Base-by-base conservation (phyloP, 2,797 vertebrate genomes). In the Avahi laniger region DNA sequence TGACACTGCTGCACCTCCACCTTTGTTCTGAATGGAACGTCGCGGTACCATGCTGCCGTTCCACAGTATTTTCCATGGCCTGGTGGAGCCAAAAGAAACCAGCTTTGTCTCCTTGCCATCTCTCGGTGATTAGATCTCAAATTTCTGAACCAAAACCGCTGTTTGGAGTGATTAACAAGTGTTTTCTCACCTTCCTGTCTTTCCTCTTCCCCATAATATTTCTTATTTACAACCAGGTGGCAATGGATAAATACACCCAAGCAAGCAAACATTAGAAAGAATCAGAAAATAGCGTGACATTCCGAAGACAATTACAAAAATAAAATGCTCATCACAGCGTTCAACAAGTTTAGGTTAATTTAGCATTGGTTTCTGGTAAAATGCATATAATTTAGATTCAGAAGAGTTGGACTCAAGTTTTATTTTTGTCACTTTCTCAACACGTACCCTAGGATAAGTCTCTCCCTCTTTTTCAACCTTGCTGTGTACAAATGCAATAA, bases 181-280 rank as follows among this genome's bases (percentile, higher is more conserved):
- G 59, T 61, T 79, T 81, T 73, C 75, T 78, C 87, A 83, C 80
- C 61, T 84, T 28, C 63, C 12, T 50, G 13, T 75, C 90, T 82
- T 95, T 83, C 46, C 61, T 85, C 69, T 79, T 90, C 41, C 57
- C 30, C 73, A 59, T 63, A 92, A 93, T 89, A 72, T 89, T 94
- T 94, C 87, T 85, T 96, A 63, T 81, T 97, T 91, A 69, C 65
- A 73, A 93, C 69, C 86, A 72, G 59, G n/a, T 82, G 65, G 30
- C 82, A 91, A 69, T 22, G 41, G 69, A 30, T 89, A 91, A 94
- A 93, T 76, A 94, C 0, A 0, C 41, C 67, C 75, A 86, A 30
- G 75, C 63, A 83, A 38, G 30, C 86, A 91, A 96, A 93, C 61
- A 72, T 80, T 57, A 82, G 84, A 50, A 84, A 76, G 52, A 52